These are phyloP conservation scores for Emydocephalus ijimae DNA, from an alignment of 2,113 vertebrate genomes.

Conservation along the genomic window DNA sequence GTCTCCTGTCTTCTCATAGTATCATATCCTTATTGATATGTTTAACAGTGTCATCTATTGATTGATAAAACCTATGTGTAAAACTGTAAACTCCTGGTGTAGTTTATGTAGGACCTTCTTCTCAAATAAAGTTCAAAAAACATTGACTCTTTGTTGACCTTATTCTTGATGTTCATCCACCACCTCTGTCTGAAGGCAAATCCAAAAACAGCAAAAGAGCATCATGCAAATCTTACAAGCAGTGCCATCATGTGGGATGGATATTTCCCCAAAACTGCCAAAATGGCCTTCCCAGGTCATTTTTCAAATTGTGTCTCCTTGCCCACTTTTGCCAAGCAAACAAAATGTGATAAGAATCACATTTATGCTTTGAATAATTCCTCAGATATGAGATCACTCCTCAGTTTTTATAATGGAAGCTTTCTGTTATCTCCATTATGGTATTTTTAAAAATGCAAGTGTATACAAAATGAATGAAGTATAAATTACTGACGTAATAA, in stretches of 20 bases:
- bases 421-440: not conserved
- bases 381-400: not conserved
- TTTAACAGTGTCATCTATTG: conserved; percentile 76
- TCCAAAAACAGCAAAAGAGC: not conserved
- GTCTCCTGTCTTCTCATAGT: conserved; percentile 71
- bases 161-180: not conserved
- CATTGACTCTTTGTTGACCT: not conserved
- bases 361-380: not conserved
- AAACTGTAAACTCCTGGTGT: conserved; percentile 76
- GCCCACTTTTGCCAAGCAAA: not conserved
- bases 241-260: not conserved
- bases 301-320: not conserved
- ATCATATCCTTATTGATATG: conserved; percentile 74
- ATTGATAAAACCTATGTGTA: conserved; percentile 72
- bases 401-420: not conserved
- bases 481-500: not conserved
- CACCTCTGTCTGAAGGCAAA: not conserved
- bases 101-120: conserved; percentile 80
- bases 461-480: not conserved
- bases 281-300: not conserved
- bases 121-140: conserved; percentile 79
- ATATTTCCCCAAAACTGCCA: not conserved
- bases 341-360: not conserved
- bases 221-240: not conserved
- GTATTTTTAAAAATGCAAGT: not conserved